These are phyloP conservation scores for Vidua chalybeata DNA, from an alignment of 2,113 vertebrate genomes.

Conservation along the genomic window DNA sequence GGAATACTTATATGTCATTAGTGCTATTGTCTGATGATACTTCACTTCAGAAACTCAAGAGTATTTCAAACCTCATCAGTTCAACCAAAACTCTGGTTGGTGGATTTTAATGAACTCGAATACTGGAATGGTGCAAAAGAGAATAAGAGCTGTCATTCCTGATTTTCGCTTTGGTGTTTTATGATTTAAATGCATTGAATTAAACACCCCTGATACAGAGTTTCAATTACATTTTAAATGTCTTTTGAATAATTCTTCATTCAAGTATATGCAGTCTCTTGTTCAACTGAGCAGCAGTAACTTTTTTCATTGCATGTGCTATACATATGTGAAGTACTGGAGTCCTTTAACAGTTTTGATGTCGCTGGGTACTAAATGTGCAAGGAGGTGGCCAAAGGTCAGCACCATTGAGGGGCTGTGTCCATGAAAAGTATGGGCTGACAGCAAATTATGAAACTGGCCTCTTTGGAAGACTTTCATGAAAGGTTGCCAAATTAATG, in stretches of 20 bases:
- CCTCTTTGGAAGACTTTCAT: neutral
- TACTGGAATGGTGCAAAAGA: neutral
- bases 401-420: neutral
- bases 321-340: neutral
- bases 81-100: neutral
- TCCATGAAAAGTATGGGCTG: neutral
- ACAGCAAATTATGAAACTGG: neutral
- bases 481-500: neutral
- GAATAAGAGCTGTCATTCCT: neutral
- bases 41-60: conserved; percentile 15
- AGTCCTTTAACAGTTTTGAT: neutral
- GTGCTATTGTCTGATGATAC: conserved; percentile 9
- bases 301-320: neutral
- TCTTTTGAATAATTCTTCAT: neutral
- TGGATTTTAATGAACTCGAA: conserved; percentile 45
- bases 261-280: neutral
- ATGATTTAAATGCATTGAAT: neutral
- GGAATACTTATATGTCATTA: conserved; percentile 27
- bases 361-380: neutral
- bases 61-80: conserved; percentile 32
- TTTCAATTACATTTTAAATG: neutral
- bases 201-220: neutral
- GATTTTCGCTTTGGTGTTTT: neutral
- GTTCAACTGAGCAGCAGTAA: neutral
- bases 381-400: neutral